A percentile compares a stretch with the other conserved stretches of the same genome.
phyloP scores from a whole-genome alignment of 1,140 invertebrate genomes.

The Telenomus remus region DNA sequence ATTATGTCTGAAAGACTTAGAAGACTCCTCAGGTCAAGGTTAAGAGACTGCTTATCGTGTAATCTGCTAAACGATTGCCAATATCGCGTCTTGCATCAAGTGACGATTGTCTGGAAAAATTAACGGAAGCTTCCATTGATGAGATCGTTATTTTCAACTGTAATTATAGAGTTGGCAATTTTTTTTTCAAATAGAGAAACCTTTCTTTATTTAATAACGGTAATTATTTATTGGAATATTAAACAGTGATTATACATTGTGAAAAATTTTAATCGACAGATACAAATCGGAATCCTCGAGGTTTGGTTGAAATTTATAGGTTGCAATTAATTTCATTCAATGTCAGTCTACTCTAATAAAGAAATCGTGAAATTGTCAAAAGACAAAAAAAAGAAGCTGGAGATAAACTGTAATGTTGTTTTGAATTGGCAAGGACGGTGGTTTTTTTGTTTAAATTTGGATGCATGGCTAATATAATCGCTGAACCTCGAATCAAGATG shows the following conservation, averaged over 20 bases:
- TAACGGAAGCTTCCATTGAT: conserved; percentile 38
- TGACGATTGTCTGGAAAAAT: conserved; percentile 37
- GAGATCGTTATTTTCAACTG: conserved; percentile 30
- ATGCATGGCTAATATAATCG: conserved; percentile 39
- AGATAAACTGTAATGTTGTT: conserved; percentile 30
- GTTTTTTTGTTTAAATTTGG: conserved; percentile 40
- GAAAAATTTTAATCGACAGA: no score
- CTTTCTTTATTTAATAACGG: no score
- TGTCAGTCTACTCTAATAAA: conserved; percentile 23
- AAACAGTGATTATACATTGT: no score
- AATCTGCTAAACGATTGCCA: conserved; percentile 48
- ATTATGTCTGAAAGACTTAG: conserved; percentile 61
- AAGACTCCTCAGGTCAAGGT: conserved; percentile 67
- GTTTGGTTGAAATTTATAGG: not conserved
- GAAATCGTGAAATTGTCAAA: conserved; percentile 19
- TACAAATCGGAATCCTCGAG: not conserved
- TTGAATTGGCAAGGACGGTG: conserved; percentile 33
- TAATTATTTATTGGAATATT: no score
- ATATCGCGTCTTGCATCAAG: conserved; percentile 43
- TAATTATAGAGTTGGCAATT: conserved; percentile 27
- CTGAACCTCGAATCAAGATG: conserved; percentile 40
- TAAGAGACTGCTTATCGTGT: conserved; percentile 36
- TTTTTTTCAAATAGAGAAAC: not conserved
- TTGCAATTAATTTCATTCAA: conserved; percentile 6
- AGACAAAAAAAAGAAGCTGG: no score